These are phyloP conservation scores for Centropus bengalensis DNA, from an alignment of 2,113 vertebrate species.

Conservation along the genomic window DNA sequence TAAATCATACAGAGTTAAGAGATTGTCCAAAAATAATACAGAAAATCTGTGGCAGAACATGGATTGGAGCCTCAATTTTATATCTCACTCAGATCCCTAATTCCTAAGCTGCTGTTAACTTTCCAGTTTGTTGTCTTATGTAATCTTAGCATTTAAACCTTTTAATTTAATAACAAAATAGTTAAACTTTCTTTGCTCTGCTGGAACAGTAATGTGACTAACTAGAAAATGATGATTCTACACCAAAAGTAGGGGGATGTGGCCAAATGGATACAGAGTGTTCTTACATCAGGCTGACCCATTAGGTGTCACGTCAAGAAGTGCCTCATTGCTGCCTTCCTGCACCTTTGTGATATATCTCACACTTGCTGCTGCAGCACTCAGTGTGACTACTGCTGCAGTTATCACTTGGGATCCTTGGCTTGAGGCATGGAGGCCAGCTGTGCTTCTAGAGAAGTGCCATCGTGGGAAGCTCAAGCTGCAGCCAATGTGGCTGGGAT, in stretches of 20 bases:
- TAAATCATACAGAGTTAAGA: neutral
- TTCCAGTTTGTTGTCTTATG: neutral
- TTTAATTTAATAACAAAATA: neutral
- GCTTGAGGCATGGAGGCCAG: neutral
- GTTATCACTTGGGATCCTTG: neutral
- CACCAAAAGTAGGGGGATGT: neutral
- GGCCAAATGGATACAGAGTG: slow-evolving; percentile 9
- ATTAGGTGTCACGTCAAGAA: neutral
- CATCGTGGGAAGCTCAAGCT: slow-evolving; percentile 13
- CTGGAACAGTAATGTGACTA: neutral
- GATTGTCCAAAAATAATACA: slow-evolving; percentile 17
- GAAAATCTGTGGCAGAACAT: neutral
- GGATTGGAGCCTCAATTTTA: neutral
- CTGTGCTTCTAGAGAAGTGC: slow-evolving; percentile 12
- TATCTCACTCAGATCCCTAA: neutral
- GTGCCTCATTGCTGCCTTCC: neutral
- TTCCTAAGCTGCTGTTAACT: neutral
- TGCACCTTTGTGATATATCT: neutral
- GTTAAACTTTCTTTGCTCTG: neutral
- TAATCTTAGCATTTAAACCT: neutral
- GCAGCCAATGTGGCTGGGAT: neutral
- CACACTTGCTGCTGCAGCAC: neutral
- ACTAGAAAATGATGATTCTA: slow-evolving; percentile 3
- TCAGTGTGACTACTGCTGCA: rapidly evolving
- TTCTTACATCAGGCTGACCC: neutral